Evolutionary conservation across 1,140 invertebrate genomes (phyloP).

Genomic region (Calosoma granatense): DNA sequence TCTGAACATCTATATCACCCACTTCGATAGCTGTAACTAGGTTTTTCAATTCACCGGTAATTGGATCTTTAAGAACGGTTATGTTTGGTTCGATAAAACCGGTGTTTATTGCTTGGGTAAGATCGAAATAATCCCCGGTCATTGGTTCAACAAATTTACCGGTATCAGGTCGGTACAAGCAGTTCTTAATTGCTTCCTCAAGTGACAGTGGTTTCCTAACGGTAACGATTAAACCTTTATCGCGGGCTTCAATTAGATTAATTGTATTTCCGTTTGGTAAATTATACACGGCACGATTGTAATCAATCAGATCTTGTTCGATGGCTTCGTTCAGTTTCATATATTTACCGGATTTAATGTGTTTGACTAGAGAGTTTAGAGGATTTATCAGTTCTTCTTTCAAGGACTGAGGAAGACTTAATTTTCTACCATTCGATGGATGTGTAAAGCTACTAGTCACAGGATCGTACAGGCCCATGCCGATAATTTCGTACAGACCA

Average conservation of each 20-base stretch:
- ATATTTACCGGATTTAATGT: conserved; percentile 57
- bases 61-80: conserved; percentile 65
- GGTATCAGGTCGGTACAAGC: conserved; percentile 63
- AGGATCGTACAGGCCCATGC: conserved; percentile 70
- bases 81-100: conserved; percentile 67
- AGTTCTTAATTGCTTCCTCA: conserved; percentile 65
- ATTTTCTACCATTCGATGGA: conserved; percentile 63
- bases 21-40: conserved; percentile 65
- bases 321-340: conserved; percentile 67
- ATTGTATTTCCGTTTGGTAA: conserved; percentile 51
- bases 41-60: conserved; percentile 60
- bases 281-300: conserved; percentile 55
- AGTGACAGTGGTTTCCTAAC: conserved; percentile 57
- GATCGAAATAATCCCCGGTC: conserved; percentile 56
- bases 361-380: conserved; percentile 65
- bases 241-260: conserved; percentile 58
- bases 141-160: conserved; percentile 70
- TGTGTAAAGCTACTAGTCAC: conserved; percentile 66
- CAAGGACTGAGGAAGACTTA: conserved; percentile 71
- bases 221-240: conserved; percentile 64
- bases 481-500: conserved; percentile 69
- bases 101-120: conserved; percentile 58
- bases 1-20: conserved; percentile 64
- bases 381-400: conserved; percentile 73
- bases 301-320: conserved; percentile 60